phyloP scores from a whole-genome alignment of 1,140 invertebrate genomes.

The Hyles vespertilio region DNA sequence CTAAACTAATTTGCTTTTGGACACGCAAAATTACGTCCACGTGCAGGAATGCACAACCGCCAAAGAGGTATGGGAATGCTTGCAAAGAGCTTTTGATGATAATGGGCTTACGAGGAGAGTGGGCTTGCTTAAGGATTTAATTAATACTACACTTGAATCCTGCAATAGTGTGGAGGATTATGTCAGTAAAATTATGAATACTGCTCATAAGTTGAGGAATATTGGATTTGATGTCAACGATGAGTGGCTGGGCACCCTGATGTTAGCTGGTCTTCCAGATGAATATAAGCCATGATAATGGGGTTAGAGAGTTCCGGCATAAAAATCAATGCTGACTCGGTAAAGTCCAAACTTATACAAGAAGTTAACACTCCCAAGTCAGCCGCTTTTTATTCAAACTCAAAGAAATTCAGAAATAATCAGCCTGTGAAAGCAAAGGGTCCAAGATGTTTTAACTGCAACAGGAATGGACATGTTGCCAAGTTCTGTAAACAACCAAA shows the following conservation, averaged over 20 bases:
- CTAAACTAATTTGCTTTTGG: conserved; percentile 15
- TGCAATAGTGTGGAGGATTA: conserved; percentile 26
- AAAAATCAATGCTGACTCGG: conserved; percentile 42
- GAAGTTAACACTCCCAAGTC: conserved; percentile 20
- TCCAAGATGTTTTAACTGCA: conserved; percentile 32
- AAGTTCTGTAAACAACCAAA: conserved; percentile 26
- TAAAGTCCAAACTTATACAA: conserved; percentile 59
- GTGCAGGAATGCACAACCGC: conserved; percentile 27
- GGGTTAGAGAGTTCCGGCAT: conserved; percentile 40
- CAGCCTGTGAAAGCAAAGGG: conserved; percentile 10
- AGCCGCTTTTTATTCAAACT: conserved; percentile 15
- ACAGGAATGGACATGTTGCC: conserved; percentile 30
- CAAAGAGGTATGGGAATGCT: conserved; percentile 30
- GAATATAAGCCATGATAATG: conserved; percentile 62
- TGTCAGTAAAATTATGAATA: conserved; percentile 29
- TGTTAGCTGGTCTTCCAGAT: conserved; percentile 53
- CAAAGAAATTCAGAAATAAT: conserved; percentile 6
- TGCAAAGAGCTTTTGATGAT: conserved; percentile 36
- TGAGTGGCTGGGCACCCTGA: conserved; percentile 48
- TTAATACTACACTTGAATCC: conserved; percentile 25
- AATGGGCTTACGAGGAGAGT: conserved; percentile 33
- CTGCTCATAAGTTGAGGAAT: conserved; percentile 37
- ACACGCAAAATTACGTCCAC: conserved; percentile 20
- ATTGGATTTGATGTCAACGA: conserved; percentile 47
- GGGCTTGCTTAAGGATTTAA: conserved; percentile 26